phyloP scores from a whole-genome alignment of 2,113 vertebrate species.

The Nibea coibor region DNA sequence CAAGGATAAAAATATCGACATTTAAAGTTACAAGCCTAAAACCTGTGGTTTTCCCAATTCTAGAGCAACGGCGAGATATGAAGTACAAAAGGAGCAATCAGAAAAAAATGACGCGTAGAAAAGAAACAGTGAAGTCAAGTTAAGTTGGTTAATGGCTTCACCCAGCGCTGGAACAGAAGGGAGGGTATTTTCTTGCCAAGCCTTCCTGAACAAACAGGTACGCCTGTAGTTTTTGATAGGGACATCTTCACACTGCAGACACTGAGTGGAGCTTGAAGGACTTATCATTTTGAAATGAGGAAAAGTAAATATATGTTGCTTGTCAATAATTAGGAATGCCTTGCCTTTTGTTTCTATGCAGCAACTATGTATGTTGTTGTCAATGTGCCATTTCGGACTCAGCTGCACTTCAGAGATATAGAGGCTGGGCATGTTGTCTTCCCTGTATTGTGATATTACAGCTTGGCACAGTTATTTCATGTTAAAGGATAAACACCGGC shows the following conservation, averaged over 20 bases:
- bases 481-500: slow-evolving; percentile 75
- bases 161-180: slow-evolving; percentile 50
- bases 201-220: slow-evolving; percentile 79
- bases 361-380: slow-evolving; percentile 81
- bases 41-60: slow-evolving; percentile 3
- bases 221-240: slow-evolving; percentile 81
- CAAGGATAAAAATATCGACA: slow-evolving; percentile 28
- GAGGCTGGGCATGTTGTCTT: slow-evolving; percentile 74
- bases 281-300: slow-evolving; percentile 81
- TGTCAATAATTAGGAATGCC: slow-evolving; percentile 84
- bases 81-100: slow-evolving; percentile 65
- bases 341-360: slow-evolving; percentile 81
- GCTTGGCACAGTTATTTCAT: slow-evolving; percentile 75
- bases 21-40: slow-evolving; percentile 27
- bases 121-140: slow-evolving; percentile 44
- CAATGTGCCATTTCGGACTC: slow-evolving; percentile 82
- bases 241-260: slow-evolving; percentile 81
- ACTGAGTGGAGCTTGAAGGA: slow-evolving; percentile 76
- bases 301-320: slow-evolving; percentile 84
- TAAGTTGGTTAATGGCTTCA: slow-evolving; percentile 69
- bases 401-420: slow-evolving; percentile 83
- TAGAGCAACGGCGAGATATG: slow-evolving; percentile 34
- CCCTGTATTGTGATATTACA: slow-evolving; percentile 76
- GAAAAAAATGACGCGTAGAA: slow-evolving; percentile 30
- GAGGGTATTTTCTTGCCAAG: slow-evolving; percentile 70